Evolutionary conservation across 2,888 invertebrate species (phyloP).

Genomic region (Cosmia trapezina): DNA sequence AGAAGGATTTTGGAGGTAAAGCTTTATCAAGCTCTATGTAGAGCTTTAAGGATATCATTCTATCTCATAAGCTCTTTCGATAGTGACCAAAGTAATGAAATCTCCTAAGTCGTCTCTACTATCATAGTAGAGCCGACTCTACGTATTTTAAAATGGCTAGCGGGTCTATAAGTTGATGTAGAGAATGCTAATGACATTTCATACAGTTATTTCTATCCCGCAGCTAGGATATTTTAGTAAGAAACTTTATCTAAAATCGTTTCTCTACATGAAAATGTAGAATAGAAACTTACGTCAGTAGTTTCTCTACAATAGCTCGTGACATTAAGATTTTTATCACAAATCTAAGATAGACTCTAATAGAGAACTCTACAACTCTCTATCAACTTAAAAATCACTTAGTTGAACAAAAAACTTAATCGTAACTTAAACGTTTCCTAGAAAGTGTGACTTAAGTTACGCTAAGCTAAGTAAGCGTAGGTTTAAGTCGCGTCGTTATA

Average conservation of each 20-base stretch:
- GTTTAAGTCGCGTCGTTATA: conserved; percentile 50
- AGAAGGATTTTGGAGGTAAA: conserved; percentile 86
- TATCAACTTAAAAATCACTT: conserved; percentile 13
- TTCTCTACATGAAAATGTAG: conserved; percentile 15
- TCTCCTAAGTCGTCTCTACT: conserved; percentile 20
- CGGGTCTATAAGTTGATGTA: conserved; percentile 54
- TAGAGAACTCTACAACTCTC: conserved; percentile 18
- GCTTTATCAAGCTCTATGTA: conserved; percentile 41
- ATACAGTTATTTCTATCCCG: conserved; percentile 51
- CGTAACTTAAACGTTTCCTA: conserved; percentile 39
- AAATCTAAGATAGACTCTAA: conserved; percentile 23
- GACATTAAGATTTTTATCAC: conserved; percentile 33
- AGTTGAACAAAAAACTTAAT: conserved; percentile 14
- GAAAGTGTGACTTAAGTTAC: conserved; percentile 53
- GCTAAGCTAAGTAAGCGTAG: conserved; percentile 54
- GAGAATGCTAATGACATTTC: conserved; percentile 61
- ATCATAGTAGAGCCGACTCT: conserved; percentile 36
- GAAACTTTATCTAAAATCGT: conserved; percentile 23
- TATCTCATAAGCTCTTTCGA: conserved; percentile 6
- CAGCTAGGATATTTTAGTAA: conserved; percentile 29
- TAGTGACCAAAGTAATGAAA: conserved; percentile 6
- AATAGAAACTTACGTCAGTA: not conserved
- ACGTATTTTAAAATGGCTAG: conserved; percentile 55
- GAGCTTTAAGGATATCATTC: conserved; percentile 25
- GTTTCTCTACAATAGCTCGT: conserved; percentile 14